Conservation (phyloP, 2,113 vertebrate species). For the Hyla sarda region DNA sequence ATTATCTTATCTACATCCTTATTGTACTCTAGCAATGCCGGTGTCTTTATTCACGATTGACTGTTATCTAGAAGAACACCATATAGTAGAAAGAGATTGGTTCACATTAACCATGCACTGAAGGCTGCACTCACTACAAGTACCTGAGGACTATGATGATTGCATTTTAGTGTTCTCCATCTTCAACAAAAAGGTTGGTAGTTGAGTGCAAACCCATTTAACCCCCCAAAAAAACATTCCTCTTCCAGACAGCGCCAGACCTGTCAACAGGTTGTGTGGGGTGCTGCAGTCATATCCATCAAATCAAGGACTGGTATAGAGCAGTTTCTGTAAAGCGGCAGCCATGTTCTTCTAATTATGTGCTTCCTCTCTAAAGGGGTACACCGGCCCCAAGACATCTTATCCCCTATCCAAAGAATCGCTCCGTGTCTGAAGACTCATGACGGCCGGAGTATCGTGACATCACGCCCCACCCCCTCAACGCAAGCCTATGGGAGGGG, state of each 20-base stretch:
- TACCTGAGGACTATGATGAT: too few species aligned
- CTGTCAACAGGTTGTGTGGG: not conserved
- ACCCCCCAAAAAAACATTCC: too few species aligned
- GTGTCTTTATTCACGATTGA: not conserved
- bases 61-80: not conserved
- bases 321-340: not conserved
- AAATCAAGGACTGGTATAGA: not conserved
- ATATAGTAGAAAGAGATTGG: too few species aligned
- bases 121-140: not conserved
- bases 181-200: not conserved
- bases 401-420: too few species aligned
- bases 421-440: too few species aligned
- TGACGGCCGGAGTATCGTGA: too few species aligned
- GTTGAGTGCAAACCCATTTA: not conserved
- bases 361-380: not conserved
- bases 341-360: not conserved
- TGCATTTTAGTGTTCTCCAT: too few species aligned
- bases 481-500: too few species aligned
- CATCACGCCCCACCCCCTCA: too few species aligned
- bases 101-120: not conserved
- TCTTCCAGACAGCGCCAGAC: not conserved
- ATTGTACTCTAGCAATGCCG: not conserved
- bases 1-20: slow-evolving; percentile 32
- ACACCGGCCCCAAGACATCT: too few species aligned
- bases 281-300: not conserved